Evolutionary conservation across 2,113 vertebrate genomes (phyloP).

Genomic region (Scytalopus superciliaris): DNA sequence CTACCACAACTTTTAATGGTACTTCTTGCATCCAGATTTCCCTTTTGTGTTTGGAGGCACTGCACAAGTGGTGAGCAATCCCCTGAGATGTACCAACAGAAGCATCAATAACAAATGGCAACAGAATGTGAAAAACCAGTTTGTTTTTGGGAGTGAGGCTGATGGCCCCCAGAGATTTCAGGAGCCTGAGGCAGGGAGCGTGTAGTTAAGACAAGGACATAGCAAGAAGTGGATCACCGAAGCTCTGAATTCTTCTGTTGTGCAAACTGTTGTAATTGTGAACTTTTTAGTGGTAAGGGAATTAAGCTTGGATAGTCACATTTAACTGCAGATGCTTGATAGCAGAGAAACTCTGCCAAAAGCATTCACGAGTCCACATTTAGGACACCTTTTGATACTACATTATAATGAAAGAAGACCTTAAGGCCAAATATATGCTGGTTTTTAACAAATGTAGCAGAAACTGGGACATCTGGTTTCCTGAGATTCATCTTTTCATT

Average conservation of each 20-base stretch:
- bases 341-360: background rate
- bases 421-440: background rate
- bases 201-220: background rate
- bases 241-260: background rate
- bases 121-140: background rate
- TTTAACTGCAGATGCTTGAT: background rate
- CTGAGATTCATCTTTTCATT: background rate
- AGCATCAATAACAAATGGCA: constrained; percentile 23
- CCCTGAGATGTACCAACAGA: background rate
- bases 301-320: background rate
- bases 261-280: background rate
- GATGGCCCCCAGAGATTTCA: constrained; percentile 4
- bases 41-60: constrained; percentile 36
- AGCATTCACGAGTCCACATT: background rate
- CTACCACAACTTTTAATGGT: constrained; percentile 4
- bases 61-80: background rate
- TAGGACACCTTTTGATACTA: background rate
- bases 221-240: background rate
- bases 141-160: background rate
- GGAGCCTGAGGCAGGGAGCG: background rate
- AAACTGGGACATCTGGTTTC: background rate
- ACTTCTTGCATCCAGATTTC: constrained; percentile 27
- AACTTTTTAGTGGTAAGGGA: background rate
- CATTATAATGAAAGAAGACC: background rate
- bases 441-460: background rate